Conservation (phyloP, 1,140 invertebrate species). For the Zaprionus camerounensis region DNA sequence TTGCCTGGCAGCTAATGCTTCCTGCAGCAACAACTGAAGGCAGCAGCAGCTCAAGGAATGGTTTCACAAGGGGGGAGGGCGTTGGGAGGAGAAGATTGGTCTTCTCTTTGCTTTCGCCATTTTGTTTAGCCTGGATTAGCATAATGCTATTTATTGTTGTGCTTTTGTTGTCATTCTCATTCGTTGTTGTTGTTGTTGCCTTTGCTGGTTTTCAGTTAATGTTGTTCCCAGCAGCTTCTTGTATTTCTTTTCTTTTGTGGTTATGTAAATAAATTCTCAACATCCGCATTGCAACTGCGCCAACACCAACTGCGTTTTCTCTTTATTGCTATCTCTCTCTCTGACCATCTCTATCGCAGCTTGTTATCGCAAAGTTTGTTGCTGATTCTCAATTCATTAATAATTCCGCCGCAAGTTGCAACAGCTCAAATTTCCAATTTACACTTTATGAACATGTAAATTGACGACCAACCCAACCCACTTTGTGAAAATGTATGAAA, state of each 20-base stretch:
- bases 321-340: background rate
- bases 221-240: conserved; percentile 60
- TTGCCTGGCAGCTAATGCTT: conserved; percentile 60
- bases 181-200: conserved; percentile 18
- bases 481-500: background rate
- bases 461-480: conserved; percentile 38
- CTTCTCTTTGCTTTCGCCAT: conserved; percentile 74
- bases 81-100: conserved; percentile 22
- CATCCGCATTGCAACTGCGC: conserved; percentile 57
- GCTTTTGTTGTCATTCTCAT: conserved; percentile 65
- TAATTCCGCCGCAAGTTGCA: conserved; percentile 49
- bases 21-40: conserved; percentile 17
- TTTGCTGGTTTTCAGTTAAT: conserved; percentile 64
- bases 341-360: conserved; percentile 4
- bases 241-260: conserved; percentile 54
- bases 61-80: background rate
- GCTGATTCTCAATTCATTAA: conserved; percentile 58
- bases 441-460: conserved; percentile 59
- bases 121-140: conserved; percentile 75
- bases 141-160: conserved; percentile 82
- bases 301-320: conserved; percentile 13
- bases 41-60: background rate
- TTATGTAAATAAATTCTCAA: conserved; percentile 60
- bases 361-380: conserved; percentile 51
- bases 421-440: conserved; percentile 56